Conservation (phyloP, 1,140 invertebrate species). For the Caerostris extrusa region DNA sequence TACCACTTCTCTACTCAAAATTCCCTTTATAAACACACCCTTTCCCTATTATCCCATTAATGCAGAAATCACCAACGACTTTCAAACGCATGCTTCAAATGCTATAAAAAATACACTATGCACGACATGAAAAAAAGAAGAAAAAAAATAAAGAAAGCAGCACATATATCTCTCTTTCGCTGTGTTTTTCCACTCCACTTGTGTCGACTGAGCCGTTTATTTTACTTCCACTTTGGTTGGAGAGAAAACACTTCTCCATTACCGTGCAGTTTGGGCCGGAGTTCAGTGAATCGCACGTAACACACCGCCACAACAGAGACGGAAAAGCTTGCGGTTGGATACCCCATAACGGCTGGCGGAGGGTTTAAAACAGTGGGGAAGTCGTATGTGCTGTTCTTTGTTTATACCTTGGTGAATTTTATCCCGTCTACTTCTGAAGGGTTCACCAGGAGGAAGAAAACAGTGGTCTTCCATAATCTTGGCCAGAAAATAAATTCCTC, state of each 20-base stretch:
- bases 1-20: too few relatives aligned
- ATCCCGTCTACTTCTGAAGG: slow-evolving; percentile 77
- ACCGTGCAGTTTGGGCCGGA: neutral
- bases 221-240: slow-evolving; percentile 13
- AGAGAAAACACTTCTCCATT: slow-evolving; percentile 49
- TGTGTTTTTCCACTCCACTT: slow-evolving; percentile 45
- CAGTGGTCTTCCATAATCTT: neutral
- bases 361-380: neutral
- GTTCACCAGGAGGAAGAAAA: neutral
- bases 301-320: neutral
- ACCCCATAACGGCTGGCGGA: slow-evolving; percentile 21
- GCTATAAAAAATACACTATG: too few relatives aligned
- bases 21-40: too few relatives aligned
- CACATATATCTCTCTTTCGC: too few relatives aligned
- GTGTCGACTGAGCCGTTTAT: slow-evolving; percentile 38
- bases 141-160: neutral
- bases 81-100: too few relatives aligned
- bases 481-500: neutral
- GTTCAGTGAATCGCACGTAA: slow-evolving; percentile 28
- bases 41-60: too few relatives aligned
- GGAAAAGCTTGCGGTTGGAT: slow-evolving; percentile 58
- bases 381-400: neutral
- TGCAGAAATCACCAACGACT: too few relatives aligned
- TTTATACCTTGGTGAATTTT: slow-evolving; percentile 43
- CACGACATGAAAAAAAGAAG: too few relatives aligned